Conservation (phyloP, 2,888 invertebrate genomes). For the Xanthorhoe designata region DNA sequence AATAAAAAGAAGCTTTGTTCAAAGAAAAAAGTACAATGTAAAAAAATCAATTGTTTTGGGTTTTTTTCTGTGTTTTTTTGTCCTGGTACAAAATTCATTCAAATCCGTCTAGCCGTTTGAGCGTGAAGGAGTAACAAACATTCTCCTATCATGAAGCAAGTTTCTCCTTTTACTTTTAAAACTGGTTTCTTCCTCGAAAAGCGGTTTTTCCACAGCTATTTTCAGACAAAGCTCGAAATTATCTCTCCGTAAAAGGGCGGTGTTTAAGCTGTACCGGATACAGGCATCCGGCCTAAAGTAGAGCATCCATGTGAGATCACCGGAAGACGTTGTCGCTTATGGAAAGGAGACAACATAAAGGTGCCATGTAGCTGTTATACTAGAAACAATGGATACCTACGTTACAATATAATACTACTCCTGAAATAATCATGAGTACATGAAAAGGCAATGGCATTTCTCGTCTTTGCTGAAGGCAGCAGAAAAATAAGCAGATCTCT, state of each 20-base stretch:
- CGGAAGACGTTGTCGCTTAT: slow-evolving; percentile 24
- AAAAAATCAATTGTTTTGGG: neutral
- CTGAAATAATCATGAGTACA: neutral
- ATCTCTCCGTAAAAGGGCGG: slow-evolving; percentile 30
- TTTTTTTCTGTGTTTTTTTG: neutral
- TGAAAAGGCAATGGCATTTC: too few species aligned
- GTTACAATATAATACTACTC: neutral
- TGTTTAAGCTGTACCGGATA: slow-evolving; percentile 62
- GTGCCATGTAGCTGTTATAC: slow-evolving; percentile 11
- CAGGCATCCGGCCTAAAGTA: slow-evolving; percentile 48
- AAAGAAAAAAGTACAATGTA: neutral
- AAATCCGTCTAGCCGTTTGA: too few species aligned
- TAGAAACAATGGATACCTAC: slow-evolving; percentile 13
- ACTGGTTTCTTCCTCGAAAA: neutral
- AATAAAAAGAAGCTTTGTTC: slow-evolving; percentile 10
- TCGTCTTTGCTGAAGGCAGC: too few species aligned
- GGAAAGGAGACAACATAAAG: slow-evolving; percentile 12
- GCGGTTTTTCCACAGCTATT: slow-evolving; percentile 3
- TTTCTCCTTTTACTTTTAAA: neutral
- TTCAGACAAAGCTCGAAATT: slow-evolving; percentile 12
- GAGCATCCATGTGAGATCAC: slow-evolving; percentile 37
- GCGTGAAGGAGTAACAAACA: too few species aligned
- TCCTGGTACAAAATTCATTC: too few species aligned
- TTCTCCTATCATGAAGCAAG: too few species aligned
- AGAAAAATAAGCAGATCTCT: too few species aligned